phyloP scores from a whole-genome alignment of 2,113 vertebrate species.

The Corvus moneduloides region DNA sequence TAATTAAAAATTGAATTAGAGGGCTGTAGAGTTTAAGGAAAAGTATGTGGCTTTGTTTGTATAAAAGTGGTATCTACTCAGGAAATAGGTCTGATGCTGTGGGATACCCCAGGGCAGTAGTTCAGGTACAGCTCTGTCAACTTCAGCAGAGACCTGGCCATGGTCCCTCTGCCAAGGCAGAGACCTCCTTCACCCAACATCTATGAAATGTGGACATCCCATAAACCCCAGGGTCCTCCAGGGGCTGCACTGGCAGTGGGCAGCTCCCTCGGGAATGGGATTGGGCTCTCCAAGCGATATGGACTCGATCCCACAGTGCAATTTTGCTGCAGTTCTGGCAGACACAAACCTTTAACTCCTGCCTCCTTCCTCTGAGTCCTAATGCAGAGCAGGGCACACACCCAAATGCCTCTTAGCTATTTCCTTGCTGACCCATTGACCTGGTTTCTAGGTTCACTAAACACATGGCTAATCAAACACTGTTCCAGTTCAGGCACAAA shows the following conservation, averaged over 20 bases:
- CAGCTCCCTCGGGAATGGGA: neutral
- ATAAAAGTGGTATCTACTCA: neutral
- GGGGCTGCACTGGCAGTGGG: accelerated
- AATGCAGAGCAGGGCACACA: neutral
- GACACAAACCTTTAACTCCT: neutral
- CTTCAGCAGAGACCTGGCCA: neutral
- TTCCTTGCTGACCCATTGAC: neutral
- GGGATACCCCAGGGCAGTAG: neutral
- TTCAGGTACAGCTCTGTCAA: neutral
- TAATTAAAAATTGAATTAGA: slow-evolving; percentile 55
- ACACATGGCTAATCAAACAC: neutral
- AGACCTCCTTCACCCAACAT: neutral
- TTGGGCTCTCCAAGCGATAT: neutral
- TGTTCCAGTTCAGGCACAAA: neutral
- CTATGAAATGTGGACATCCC: neutral
- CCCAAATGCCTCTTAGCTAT: neutral
- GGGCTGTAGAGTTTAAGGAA: neutral
- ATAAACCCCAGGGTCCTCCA: neutral
- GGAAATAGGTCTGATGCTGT: neutral
- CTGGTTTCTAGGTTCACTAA: neutral
- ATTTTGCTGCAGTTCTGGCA: neutral
- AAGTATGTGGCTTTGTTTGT: neutral
- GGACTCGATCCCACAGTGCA: neutral
- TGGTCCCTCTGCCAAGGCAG: neutral
- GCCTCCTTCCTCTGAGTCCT: neutral